Base-by-base conservation (phyloP, 1,140 invertebrate species). In the Steinernema khuongi region DNA sequence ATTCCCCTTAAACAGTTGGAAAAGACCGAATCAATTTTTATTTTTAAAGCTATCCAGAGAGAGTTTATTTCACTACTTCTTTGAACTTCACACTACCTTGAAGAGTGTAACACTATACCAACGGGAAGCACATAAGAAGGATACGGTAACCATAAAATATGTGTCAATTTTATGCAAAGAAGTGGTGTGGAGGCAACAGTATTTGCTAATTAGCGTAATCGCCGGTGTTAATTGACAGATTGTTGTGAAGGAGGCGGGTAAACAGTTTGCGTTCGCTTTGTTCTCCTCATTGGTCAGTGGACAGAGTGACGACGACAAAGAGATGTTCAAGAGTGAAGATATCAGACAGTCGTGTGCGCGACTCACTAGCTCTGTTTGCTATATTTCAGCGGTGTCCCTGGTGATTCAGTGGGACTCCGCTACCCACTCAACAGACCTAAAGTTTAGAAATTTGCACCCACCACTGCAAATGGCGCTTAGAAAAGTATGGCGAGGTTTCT, bases 151-250 rank as follows among this genome's bases (percentile, higher is more conserved):
- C n/a, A n/a, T n/a, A n/a, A n/a, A n/a, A n/a, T n/a, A n/a, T n/a
- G n/a, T n/a, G n/a, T n/a, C n/a, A 41, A 41, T 41, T n/a, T 7
- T 41, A 41, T n/a, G 7, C n/a, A n/a, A n/a, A 7, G 36, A 41
- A 41, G 4, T 22, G 7, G 26, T 60, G 26, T 22, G 19, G 19
- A 60, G 26, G 50, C 14, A n/a, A 60, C 50, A n/a, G 50, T 60
- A 26, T 60, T 60, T 60, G 50, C 19, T 60, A 60, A 60, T 60
- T 60, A 60, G 50, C 50, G 50, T 60, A 60, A 60, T 60, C 50
- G 11, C 7, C 14, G 50, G 50, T 60, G 50, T 60, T 60, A 60
- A 60, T 60, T 60, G 50, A 60, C 50, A 60, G 50, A 60, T 60
- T 60, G 50, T 60, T 60, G 50, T 60, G 50, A 22, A 60, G 11